Evolutionary conservation across 2,888 invertebrate genomes (phyloP), one percentile per base, ranked within the genome.

Genomic region (Meiosimyza decipiens): DNA sequence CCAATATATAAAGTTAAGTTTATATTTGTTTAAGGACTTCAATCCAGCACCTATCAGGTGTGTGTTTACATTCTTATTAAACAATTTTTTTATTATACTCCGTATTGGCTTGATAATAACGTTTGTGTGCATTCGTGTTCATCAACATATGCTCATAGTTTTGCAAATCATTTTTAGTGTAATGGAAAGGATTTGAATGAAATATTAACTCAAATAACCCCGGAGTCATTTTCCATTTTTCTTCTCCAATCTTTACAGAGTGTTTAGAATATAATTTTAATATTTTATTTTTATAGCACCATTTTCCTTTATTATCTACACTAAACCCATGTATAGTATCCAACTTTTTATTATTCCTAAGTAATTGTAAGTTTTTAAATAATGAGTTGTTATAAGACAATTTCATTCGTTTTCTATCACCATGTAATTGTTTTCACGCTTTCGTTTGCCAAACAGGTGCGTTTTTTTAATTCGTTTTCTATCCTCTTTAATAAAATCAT

Each of bases 1-100:
- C 78, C 78, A 79, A 73, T 80, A 79, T 22, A 76, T 67, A 71
- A 79, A 79, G 57, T 71, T 64, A 5, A 66, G 22, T 67, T 60
- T 71, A 62, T 74, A 55, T 9, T 15, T 9, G 52, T 66, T 65
- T 70, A 67, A 62, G 33, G 66, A 50, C 1, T 63, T 50, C 55
- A 50, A 50, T 51, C 68, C 72, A 63, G 57, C 54, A 33, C 33
- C 65, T 55, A n/a, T 57, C 33, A 33, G 66, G 40, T 49, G 55
- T 59, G 65, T 49, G 59, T 68, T 68, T 49, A 28, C 28, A 59
- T 28, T 28, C 28, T 22, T 16, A 71, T 66, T 65, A 50, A 71
- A 69, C 52, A 69, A 28, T 51, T 69, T 60, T 16, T 50, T 69
- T 28, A 59, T 69, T 60, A 69, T 33, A 60, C 33, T 15, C 54